Evolutionary conservation across 2,888 invertebrate species (phyloP).

Genomic region (Apotomis betuletana): DNA sequence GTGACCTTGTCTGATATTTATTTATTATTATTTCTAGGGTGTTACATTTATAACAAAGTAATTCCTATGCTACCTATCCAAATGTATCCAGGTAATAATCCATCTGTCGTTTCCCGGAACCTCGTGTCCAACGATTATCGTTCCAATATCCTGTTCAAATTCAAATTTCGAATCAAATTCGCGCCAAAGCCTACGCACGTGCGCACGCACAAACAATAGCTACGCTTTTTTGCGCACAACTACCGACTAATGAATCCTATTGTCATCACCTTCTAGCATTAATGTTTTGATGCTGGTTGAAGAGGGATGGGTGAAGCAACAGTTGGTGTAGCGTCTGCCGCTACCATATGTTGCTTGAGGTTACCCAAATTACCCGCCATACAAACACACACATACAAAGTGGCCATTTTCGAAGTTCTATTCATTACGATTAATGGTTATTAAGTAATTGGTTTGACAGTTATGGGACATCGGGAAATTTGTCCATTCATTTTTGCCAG

Average conservation of each 20-base stretch:
- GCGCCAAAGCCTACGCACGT: constrained; percentile 75
- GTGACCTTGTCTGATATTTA: too few relatives aligned
- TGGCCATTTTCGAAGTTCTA: constrained; percentile 68
- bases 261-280: constrained; percentile 57
- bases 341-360: constrained; percentile 81
- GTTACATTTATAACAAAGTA: not conserved
- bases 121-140: constrained; percentile 63
- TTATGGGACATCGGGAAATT: constrained; percentile 29
- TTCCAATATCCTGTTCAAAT: constrained; percentile 78
- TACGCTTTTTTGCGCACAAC: constrained; percentile 78
- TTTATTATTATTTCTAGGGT: not conserved
- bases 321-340: constrained; percentile 82
- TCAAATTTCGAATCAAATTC: constrained; percentile 75
- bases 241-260: constrained; percentile 77
- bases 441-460: constrained; percentile 53
- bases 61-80: constrained; percentile 2
- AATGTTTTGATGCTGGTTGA: constrained; percentile 43
- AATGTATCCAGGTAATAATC: constrained; percentile 58
- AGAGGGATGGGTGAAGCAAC: constrained; percentile 66
- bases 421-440: constrained; percentile 65
- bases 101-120: constrained; percentile 70
- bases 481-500: constrained; percentile 7
- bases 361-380: constrained; percentile 76
- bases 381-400: constrained; percentile 53
- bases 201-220: constrained; percentile 71